Percentiles rank a stretch among this genome's conserved stretches.
Evolutionary conservation across 2,113 vertebrate species (phyloP).

Genomic region (Protomyctophum bolini): DNA sequence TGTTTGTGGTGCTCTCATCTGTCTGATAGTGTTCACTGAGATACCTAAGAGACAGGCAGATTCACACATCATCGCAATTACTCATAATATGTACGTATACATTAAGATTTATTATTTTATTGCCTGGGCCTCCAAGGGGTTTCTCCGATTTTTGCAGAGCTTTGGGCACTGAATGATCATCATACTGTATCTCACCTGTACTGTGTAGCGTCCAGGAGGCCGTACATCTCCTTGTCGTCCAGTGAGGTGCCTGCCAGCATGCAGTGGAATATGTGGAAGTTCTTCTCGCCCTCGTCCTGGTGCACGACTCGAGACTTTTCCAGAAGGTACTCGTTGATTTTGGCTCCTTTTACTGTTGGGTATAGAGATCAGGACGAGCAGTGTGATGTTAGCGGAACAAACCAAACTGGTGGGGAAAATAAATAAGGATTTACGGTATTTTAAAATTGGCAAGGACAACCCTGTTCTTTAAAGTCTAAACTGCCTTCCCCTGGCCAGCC

Average conservation of each 20-base stretch:
- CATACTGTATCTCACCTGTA: constrained; percentile 73
- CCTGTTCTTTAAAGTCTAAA: no score
- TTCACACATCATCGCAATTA: not conserved
- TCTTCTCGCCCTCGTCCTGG: constrained; percentile 78
- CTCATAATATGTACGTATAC: no score
- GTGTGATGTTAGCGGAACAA: not conserved
- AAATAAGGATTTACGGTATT: no score
- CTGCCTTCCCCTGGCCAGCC: no score
- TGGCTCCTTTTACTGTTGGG: constrained; percentile 77
- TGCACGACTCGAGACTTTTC: constrained; percentile 83
- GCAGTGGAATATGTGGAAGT: constrained; percentile 85
- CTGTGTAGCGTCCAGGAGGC: constrained; percentile 73
- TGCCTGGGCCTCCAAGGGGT: no score
- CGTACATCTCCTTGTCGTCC: constrained; percentile 77
- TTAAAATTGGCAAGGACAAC: no score
- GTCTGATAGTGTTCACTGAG: constrained; percentile 67
- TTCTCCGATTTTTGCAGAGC: no score
- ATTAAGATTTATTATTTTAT: no score
- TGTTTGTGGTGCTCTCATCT: constrained; percentile 53
- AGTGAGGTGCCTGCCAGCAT: constrained; percentile 79
- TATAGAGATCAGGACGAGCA: not conserved
- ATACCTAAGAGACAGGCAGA: constrained; percentile 67
- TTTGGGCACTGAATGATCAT: not conserved
- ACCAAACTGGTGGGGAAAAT: no score
- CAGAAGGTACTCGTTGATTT: constrained; percentile 81